Evolutionary conservation across 37 sponge, comb jelly and placozoan species (phyloP).

Genomic region (Chondrosia reniformis): DNA sequence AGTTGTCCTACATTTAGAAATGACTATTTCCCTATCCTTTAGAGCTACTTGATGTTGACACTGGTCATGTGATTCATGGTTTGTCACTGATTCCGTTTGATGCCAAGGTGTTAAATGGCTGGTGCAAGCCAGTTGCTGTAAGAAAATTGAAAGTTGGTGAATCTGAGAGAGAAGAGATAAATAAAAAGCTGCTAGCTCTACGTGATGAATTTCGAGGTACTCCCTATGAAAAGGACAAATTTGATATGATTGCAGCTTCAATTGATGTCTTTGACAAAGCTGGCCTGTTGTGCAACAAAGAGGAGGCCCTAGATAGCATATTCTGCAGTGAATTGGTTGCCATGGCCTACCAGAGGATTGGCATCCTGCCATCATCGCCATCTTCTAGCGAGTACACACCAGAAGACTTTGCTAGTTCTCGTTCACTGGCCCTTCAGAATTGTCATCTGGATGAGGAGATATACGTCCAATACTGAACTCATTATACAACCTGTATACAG

Average conservation of each 20-base stretch:
- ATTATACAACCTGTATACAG: too few species aligned
- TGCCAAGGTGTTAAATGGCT: background rate
- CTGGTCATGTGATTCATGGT: background rate
- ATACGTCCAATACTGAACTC: too few species aligned
- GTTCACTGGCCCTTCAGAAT: too few species aligned
- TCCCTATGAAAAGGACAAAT: background rate
- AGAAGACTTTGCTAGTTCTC: conserved; percentile 14
- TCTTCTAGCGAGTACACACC: conserved; percentile 2
- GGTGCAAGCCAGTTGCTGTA: background rate
- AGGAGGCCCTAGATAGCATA: conserved; percentile 10
- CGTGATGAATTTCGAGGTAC: background rate
- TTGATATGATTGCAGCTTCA: background rate
- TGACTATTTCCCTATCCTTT: background rate
- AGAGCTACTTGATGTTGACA: background rate
- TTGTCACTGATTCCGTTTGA: background rate
- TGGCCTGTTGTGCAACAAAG: background rate
- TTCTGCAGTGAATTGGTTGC: conserved; percentile 40
- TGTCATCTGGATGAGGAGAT: too few species aligned
- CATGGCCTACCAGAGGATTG: conserved; percentile 12
- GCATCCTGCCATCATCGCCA: background rate
- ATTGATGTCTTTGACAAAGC: background rate
- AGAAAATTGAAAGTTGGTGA: background rate
- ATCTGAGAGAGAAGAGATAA: background rate
- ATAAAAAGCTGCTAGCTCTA: background rate
- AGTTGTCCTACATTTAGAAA: too few species aligned